These are phyloP conservation scores for Drosophila yakuba DNA, from an alignment of 1,140 invertebrate genomes.

Conservation along the genomic window DNA sequence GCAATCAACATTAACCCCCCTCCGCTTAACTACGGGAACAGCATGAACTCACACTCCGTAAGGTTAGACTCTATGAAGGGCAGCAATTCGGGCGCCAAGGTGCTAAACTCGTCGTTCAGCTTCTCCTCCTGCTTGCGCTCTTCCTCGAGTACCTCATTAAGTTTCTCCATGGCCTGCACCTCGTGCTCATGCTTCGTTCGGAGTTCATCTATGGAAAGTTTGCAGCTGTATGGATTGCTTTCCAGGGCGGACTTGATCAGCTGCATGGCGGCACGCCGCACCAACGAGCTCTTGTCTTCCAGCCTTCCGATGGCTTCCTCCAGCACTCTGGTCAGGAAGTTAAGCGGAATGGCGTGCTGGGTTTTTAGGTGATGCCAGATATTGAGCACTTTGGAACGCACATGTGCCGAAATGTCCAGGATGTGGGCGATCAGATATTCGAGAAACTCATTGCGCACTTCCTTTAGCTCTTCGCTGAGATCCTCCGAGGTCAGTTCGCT, in stretches of 20 bases:
- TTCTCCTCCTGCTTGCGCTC: constrained; percentile 80
- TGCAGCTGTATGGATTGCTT: constrained; percentile 90
- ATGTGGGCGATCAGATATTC: constrained; percentile 92
- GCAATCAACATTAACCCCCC: background rate
- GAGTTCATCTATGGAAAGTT: constrained; percentile 87
- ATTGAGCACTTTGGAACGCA: constrained; percentile 91
- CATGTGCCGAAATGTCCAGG: constrained; percentile 92
- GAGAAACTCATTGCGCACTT: constrained; percentile 89
- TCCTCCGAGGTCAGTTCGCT: constrained; percentile 89
- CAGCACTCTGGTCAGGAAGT: constrained; percentile 88
- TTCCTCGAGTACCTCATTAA: constrained; percentile 86
- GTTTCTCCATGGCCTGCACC: constrained; percentile 86
- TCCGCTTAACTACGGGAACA: background rate
- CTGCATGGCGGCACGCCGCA: constrained; percentile 92
- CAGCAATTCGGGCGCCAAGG: constrained; percentile 79
- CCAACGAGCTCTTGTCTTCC: constrained; percentile 91
- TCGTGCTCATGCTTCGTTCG: constrained; percentile 87
- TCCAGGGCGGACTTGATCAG: constrained; percentile 90
- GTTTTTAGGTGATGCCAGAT: constrained; percentile 90
- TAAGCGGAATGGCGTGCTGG: constrained; percentile 90
- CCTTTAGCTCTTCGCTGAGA: constrained; percentile 88
- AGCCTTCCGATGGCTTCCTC: constrained; percentile 88
- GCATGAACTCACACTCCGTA: constrained; percentile 57
- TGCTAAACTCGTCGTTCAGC: constrained; percentile 83
- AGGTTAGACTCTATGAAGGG: constrained; percentile 84